Evolutionary conservation across 2,888 invertebrate genomes (phyloP).

Genomic region (Amphimallon solstitiale): DNA sequence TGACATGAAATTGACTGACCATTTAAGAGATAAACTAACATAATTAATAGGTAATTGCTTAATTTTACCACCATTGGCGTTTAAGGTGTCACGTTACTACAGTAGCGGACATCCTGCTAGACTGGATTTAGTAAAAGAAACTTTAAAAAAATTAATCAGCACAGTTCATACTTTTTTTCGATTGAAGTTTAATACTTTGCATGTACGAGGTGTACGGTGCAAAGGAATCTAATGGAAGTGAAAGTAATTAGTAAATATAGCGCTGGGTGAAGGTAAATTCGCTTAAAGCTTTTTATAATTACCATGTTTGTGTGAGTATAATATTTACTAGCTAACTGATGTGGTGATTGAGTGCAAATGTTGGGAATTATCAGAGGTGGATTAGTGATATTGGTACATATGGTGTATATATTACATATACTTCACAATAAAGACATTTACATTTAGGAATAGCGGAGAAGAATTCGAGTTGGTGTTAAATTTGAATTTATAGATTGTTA

Average conservation of each 20-base stretch:
- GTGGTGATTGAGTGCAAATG: too few species aligned
- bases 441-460: too few species aligned
- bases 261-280: background rate
- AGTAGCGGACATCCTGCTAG: slow-evolving; percentile 18
- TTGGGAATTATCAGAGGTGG: too few species aligned
- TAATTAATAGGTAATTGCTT: slow-evolving; percentile 16
- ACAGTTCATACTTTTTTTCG: background rate
- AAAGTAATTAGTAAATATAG: slow-evolving; percentile 10
- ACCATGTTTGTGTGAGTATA: background rate
- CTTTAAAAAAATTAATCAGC: slow-evolving; percentile 12
- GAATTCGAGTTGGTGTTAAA: too few species aligned
- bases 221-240: slow-evolving; percentile 2
- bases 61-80: background rate
- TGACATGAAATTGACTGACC: slow-evolving; percentile 1
- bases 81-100: background rate
- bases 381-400: too few species aligned
- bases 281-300: background rate
- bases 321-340: too few species aligned
- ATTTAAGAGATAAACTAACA: slow-evolving; percentile 6
- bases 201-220: background rate
- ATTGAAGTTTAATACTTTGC: slow-evolving; percentile 2
- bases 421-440: too few species aligned
- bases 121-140: background rate
- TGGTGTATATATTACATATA: too few species aligned
- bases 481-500: too few species aligned